A percentile compares a stretch with the other conserved stretches of the same genome.
phyloP scores from a whole-genome alignment of 2,888 invertebrate species.

The Parochlus steinenii region DNA sequence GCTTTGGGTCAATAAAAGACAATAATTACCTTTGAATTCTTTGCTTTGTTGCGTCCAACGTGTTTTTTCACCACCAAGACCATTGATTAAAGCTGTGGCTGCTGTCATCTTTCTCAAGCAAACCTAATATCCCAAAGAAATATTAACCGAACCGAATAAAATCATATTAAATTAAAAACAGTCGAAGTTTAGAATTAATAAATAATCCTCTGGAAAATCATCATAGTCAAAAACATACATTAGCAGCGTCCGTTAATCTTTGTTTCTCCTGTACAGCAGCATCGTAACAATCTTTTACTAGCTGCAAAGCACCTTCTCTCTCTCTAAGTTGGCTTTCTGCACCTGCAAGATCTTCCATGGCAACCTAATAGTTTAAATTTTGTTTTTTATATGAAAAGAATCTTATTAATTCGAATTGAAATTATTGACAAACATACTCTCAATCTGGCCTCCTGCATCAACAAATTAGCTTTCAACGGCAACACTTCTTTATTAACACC shows the following conservation, averaged over 20 bases:
- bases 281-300: slow-evolving; percentile 86
- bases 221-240: no score
- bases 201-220: no score
- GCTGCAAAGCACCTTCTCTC: slow-evolving; percentile 73
- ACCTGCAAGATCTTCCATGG: slow-evolving; percentile 74
- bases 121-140: slow-evolving; percentile 17
- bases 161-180: no score
- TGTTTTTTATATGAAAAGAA: slow-evolving; percentile 1
- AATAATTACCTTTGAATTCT: slow-evolving; percentile 77
- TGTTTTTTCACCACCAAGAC: slow-evolving; percentile 79
- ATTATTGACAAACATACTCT: slow-evolving; percentile 37
- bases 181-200: no score
- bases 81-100: slow-evolving; percentile 88
- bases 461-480: slow-evolving; percentile 81
- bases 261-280: slow-evolving; percentile 86
- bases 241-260: slow-evolving; percentile 80
- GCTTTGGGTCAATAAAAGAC: no score
- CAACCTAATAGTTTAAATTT: slow-evolving; percentile 35
- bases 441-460: slow-evolving; percentile 76
- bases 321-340: slow-evolving; percentile 82
- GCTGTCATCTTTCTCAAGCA: slow-evolving; percentile 93
- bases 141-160: no score
- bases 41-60: slow-evolving; percentile 94
- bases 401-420: no score
- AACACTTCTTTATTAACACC: slow-evolving; percentile 93